These are phyloP conservation scores for Dicranocentrus wangi DNA, from an alignment of 2,888 invertebrate genomes.

Conservation along the genomic window DNA sequence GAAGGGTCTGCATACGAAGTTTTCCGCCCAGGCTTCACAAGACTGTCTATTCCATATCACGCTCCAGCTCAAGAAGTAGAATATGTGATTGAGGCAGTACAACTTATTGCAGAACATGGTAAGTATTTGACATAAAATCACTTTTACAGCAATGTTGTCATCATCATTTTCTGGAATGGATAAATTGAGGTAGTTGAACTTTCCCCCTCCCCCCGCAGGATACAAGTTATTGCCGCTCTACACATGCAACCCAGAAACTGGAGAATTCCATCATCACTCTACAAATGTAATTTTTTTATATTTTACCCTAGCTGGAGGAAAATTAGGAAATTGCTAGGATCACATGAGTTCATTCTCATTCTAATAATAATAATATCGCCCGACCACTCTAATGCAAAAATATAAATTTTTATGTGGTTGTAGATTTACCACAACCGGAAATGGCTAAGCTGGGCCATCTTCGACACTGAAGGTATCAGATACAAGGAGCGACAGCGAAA, in stretches of 20 bases:
- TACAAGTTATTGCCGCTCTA: constrained; percentile 93
- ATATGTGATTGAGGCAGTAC: constrained; percentile 87
- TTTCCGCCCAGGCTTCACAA: constrained; percentile 88
- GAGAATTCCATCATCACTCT: constrained; percentile 90
- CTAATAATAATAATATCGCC: too few relatives aligned
- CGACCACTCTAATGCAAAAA: too few relatives aligned
- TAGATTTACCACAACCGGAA: constrained; percentile 85
- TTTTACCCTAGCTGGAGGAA: neutral
- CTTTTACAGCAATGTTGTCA: neutral
- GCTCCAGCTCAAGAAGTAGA: constrained; percentile 86
- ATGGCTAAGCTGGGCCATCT: constrained; percentile 86
- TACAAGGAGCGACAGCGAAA: constrained; percentile 79
- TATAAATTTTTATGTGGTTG: constrained; percentile 20
- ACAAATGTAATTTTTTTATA: constrained; percentile 80
- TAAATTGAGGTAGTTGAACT: too few relatives aligned
- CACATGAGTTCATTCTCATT: too few relatives aligned
- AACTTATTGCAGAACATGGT: constrained; percentile 89
- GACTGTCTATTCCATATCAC: constrained; percentile 90
- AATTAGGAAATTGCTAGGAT: too few relatives aligned
- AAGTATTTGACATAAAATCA: neutral
- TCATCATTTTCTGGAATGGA: constrained; percentile 1
- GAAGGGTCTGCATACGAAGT: constrained; percentile 80
- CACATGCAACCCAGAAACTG: constrained; percentile 88
- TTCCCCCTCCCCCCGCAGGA: too few relatives aligned
- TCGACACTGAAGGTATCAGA: constrained; percentile 84